Conservation (phyloP, 2,888 invertebrate genomes). For the Blastobasis lacticolella region DNA sequence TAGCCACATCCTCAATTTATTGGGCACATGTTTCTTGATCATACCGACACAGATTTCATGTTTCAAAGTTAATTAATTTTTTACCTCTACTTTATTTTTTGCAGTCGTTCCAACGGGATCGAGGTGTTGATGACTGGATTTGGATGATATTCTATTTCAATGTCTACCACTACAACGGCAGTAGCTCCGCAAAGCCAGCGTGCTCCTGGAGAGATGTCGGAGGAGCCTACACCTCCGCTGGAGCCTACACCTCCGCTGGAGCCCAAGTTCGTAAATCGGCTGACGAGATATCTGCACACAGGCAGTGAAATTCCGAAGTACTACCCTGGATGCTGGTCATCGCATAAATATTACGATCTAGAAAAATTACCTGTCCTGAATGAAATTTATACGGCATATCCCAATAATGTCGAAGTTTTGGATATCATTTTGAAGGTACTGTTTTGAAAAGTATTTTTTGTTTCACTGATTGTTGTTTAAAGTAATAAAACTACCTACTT, state of each 20-base stretch:
- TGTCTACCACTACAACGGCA: background rate
- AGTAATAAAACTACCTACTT: background rate
- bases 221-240: slow-evolving; percentile 11
- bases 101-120: slow-evolving; percentile 27
- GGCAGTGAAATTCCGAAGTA: slow-evolving; percentile 70
- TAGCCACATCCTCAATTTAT: slow-evolving; percentile 71
- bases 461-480: background rate
- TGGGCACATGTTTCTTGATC: slow-evolving; percentile 66
- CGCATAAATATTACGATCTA: slow-evolving; percentile 62
- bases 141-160: slow-evolving; percentile 21
- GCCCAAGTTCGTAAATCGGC: slow-evolving; percentile 43
- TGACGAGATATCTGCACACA: slow-evolving; percentile 67
- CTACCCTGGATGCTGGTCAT: slow-evolving; percentile 71
- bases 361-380: slow-evolving; percentile 53
- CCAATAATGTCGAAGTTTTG: slow-evolving; percentile 40
- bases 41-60: slow-evolving; percentile 56
- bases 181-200: background rate
- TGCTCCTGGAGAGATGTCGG: background rate
- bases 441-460: slow-evolving; percentile 3
- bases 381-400: slow-evolving; percentile 25
- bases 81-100: slow-evolving; percentile 39
- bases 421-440: slow-evolving; percentile 51
- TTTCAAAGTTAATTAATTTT: slow-evolving; percentile 38
- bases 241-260: slow-evolving; percentile 33
- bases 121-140: slow-evolving; percentile 15